Base-by-base conservation (phyloP, 2,888 invertebrate genomes). In the Hylaea fasciaria region DNA sequence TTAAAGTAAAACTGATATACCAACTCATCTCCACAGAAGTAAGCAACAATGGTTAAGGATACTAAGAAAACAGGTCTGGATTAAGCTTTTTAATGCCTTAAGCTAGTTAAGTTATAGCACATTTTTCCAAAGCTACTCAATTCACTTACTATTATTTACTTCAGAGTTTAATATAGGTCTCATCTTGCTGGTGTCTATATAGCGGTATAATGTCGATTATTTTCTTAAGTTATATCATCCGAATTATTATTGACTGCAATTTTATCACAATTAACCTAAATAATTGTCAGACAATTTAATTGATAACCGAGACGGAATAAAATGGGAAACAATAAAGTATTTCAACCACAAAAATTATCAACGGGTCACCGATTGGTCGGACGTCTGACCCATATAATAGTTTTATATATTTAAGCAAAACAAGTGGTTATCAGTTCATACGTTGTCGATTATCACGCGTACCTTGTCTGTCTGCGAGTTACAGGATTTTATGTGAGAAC, bases 241-340 rank as follows among this genome's bases (percentile, higher is more conserved):
- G 52, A 68, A 72, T 74, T 72, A 73, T 70, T 70, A 65, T 72
- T 69, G 64, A 72, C 68, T 73, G 72, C 76, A 78, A 66, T 74
- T 69, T 81, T 86, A 84, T 83, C 81, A 68, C 47, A 9, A 64
- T 64, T 85, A 86, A 88, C 87, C 89, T 79, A 86, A 82, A 84
- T n/a, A n/a, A n/a, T 88, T 79, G 67, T 70, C 71, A 73, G 76
- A 71, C 71, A 81, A 77, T 84, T 79, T 77, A 74, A 76, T 76
- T 77, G 88, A 87, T 88, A 88, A 76, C 82, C 73, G 65, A 69
- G 65, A 75, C 76, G 57, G 77, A 81, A 80, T n/a, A n/a, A n/a
- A n/a, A n/a, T 76, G 81, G 76, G 77, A 85, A 85, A 89, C 89
- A 91, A 89, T 90, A 83, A 85, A 80, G 78, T 72, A 75, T 74